Evolutionary conservation across 2,113 vertebrate genomes (phyloP).

Genomic region (Rousettus leschenaultii): DNA sequence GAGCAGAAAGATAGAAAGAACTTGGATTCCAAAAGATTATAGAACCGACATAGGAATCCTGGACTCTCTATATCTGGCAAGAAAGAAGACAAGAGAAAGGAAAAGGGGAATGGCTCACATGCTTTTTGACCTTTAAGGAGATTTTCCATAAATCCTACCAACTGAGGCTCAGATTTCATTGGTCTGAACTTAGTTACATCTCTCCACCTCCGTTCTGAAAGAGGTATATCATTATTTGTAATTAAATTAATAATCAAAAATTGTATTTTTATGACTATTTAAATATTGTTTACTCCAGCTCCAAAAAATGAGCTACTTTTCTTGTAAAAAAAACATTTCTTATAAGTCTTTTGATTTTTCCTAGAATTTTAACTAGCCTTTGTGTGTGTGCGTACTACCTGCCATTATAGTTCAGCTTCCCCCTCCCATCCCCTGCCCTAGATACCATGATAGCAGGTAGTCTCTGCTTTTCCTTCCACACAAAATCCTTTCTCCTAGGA

Average conservation of each 20-base stretch:
- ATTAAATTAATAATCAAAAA: not conserved
- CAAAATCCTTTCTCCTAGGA: not conserved
- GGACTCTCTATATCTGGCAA: not conserved
- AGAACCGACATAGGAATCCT: not conserved
- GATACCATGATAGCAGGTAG: not conserved
- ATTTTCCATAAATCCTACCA: not conserved
- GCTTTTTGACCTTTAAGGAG: not conserved
- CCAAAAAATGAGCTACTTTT: not conserved
- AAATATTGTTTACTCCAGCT: not conserved
- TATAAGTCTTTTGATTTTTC: not conserved
- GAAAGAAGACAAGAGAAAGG: conserved; percentile 15
- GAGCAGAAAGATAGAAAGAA: conserved; percentile 40
- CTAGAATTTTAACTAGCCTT: not conserved
- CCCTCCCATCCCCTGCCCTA: accelerated
- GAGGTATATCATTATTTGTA: not conserved
- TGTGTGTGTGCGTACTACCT: not conserved
- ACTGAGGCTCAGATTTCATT: not conserved
- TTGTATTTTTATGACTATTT: not conserved
- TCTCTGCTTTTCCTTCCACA: not conserved
- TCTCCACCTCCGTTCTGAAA: not conserved
- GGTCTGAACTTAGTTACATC: not conserved
- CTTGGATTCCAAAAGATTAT: not conserved
- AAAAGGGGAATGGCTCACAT: not conserved
- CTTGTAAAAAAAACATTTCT: not conserved
- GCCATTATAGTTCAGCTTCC: not conserved